These are phyloP conservation scores for Brachionus paranguensis DNA, from an alignment of 1,140 invertebrate species.

Conservation along the genomic window DNA sequence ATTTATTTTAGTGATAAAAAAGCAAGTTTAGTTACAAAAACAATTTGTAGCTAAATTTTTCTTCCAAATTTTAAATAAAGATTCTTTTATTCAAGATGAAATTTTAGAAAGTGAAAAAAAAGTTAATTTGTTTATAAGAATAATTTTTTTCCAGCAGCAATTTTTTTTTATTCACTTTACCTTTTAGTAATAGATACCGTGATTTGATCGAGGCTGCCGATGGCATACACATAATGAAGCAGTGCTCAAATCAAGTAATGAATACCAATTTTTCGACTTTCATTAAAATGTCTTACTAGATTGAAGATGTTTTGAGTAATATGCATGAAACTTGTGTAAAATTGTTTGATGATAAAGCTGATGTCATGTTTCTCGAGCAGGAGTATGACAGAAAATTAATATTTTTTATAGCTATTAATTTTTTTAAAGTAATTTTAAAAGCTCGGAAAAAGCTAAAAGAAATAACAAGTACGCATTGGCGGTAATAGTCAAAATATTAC, in stretches of 20 bases:
- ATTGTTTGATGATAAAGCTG: constrained; percentile 1
- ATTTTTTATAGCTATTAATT: neutral
- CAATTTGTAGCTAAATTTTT: too few relatives aligned
- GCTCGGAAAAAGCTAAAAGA: neutral
- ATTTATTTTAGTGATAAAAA: too few relatives aligned
- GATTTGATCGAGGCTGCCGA: constrained; percentile 38
- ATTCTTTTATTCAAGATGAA: neutral
- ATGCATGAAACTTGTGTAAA: constrained; percentile 8
- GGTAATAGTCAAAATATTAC: constrained; percentile 17
- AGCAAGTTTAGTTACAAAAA: too few relatives aligned
- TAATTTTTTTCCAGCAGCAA: neutral
- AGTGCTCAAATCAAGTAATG: constrained; percentile 26
- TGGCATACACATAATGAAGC: constrained; percentile 36
- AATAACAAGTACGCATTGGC: constrained; percentile 4
- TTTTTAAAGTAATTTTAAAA: neutral
- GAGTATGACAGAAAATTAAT: neutral
- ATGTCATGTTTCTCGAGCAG: neutral
- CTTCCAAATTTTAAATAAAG: too few relatives aligned
- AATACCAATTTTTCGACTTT: neutral
- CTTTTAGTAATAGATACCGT: constrained; percentile 13
- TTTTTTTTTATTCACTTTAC: neutral
- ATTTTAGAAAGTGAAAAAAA: too few relatives aligned
- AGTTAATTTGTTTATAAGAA: too few relatives aligned
- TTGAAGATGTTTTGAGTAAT: constrained; percentile 13
- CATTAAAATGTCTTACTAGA: neutral